Conservation (phyloP, 2,797 vertebrate species). For the Syngnathus acus region DNA sequence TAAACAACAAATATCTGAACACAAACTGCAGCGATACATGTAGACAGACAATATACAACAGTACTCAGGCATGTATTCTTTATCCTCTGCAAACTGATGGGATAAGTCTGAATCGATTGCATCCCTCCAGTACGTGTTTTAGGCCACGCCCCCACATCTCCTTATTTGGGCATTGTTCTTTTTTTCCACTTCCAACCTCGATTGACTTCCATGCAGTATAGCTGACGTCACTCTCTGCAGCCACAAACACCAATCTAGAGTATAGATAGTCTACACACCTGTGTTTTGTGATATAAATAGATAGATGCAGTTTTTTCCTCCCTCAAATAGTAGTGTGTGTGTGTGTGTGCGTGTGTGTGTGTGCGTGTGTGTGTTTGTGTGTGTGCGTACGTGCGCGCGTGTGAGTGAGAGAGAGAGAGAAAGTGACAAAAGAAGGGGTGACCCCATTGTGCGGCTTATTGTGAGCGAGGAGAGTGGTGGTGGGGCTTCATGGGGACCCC, state of each 20-base stretch:
- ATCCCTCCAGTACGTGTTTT: too few relatives aligned
- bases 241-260: not conserved
- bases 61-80: not conserved
- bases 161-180: too few relatives aligned
- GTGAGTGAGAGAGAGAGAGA: not conserved
- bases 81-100: not conserved
- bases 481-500: not conserved
- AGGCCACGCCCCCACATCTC: too few relatives aligned
- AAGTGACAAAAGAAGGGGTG: not conserved
- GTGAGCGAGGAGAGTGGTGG: not conserved
- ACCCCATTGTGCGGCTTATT: conserved; percentile 4
- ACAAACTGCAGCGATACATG: not conserved
- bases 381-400: too few relatives aligned
- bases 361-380: not conserved
- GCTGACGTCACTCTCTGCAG: too few relatives aligned
- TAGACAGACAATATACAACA: not conserved
- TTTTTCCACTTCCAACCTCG: too few relatives aligned
- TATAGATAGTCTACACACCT: not conserved
- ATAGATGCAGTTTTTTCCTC: not conserved
- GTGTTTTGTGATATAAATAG: too few relatives aligned
- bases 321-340: not conserved
- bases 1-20: not conserved
- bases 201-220: too few relatives aligned
- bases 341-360: not conserved
- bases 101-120: too few relatives aligned